Evolutionary conservation across 2,113 vertebrate genomes (phyloP), one percentile per base, ranked within the genome.

Genomic region (Archocentrus centrarchus): DNA sequence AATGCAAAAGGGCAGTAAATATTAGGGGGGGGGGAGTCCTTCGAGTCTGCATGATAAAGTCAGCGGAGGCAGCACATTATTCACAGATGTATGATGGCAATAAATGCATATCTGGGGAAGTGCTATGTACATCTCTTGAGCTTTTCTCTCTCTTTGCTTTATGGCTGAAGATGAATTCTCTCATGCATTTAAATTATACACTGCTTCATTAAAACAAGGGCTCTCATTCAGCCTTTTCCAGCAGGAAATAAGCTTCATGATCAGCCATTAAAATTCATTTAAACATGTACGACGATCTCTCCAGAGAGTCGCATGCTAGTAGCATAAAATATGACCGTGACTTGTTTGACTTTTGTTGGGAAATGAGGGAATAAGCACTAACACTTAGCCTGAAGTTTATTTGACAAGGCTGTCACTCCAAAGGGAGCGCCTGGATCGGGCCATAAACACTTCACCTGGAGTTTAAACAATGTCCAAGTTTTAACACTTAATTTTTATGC

Each of bases 341-440:
- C 59, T 44, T 91, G 91, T 92, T 91, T 88, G 81, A 80, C 66
- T 89, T 86, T 70, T 3, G 68, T 14, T n/a, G 55, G 85, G 84
- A 89, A 92, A 88, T 13, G 75, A 81, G 47, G 59, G 82, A 84
- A 82, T 41, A 57, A 82, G 86, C 24, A 13, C 24, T 30, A 79
- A 88, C 90, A 92, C 87, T 90, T 86, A 78, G 81, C 37, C 11
- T 89, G 90, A 88, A 83, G 88, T 89, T 92, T 91, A 90, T 93
- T 94, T 94, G 91, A 93, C 89, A 92, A 66, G 82, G 57, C 30
- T 90, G 91, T 90, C 92, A 83, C 62, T 92, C 88, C 81, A 68
- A 63, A 70, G 15, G 81, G 60, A 83, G 86, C 60, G 70, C 63
- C 64, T 35, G 79, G 35, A 76, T 81, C 18, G 70, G 83, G 80